Conservation (phyloP, 2,113 vertebrate genomes). For the Rhagologus leucostigma region DNA sequence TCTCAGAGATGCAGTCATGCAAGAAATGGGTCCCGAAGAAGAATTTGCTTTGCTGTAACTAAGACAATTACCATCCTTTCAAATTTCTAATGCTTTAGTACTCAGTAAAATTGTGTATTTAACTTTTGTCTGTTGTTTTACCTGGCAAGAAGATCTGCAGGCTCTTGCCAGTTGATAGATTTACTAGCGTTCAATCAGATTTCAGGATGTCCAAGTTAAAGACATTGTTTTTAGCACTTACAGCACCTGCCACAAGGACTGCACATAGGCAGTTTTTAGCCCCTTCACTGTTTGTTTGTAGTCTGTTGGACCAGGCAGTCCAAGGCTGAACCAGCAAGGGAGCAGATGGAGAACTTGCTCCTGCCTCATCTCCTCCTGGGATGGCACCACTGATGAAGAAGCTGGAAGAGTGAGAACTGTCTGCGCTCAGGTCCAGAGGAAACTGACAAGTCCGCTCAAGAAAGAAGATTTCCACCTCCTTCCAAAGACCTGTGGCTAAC, state of each 20-base stretch:
- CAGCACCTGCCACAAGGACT: neutral
- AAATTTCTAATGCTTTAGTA: neutral
- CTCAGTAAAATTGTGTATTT: neutral
- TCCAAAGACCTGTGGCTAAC: neutral
- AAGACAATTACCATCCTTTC: neutral
- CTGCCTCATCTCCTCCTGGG: accelerated
- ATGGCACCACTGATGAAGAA: neutral
- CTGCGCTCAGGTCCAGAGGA: neutral
- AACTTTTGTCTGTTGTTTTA: neutral
- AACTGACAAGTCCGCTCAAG: neutral
- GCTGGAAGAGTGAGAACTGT: neutral
- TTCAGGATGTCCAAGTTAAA: neutral
- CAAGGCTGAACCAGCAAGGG: neutral
- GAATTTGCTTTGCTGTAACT: neutral
- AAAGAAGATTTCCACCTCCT: neutral
- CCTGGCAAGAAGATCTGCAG: neutral
- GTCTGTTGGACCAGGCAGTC: neutral
- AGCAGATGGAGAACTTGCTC: neutral
- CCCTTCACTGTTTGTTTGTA: neutral
- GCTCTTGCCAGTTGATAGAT: neutral
- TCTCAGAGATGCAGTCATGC: neutral
- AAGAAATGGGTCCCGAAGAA: neutral
- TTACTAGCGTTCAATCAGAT: neutral
- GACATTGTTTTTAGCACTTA: neutral
- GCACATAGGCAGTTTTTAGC: neutral